Percentiles rank a stretch among this genome's conserved stretches.
Evolutionary conservation across 2,113 vertebrate genomes (phyloP).

Genomic region (Alces alces): DNA sequence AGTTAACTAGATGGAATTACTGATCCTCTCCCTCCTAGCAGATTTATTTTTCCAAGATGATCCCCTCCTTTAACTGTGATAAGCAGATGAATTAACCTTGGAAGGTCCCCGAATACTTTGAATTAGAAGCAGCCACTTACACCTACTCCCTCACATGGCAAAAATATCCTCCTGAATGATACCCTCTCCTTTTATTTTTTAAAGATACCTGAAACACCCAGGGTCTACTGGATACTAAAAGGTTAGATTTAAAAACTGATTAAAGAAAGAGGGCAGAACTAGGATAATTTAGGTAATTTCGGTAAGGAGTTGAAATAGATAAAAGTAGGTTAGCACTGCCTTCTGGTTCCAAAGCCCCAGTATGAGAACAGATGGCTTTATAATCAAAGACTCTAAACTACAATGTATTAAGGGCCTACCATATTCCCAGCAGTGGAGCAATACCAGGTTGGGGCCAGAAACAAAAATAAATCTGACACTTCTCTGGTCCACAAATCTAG

Average conservation of each 20-base stretch:
- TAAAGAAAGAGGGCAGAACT: not conserved
- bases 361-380: conserved; percentile 34
- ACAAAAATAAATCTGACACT: not conserved
- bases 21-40: not conserved
- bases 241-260: not conserved
- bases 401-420: not conserved
- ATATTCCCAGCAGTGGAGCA: not conserved
- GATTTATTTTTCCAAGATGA: conserved; percentile 2
- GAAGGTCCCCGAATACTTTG: not conserved
- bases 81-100: not conserved
- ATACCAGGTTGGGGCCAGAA: not conserved
- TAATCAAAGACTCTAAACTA: conserved; percentile 9
- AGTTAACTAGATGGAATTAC: not conserved
- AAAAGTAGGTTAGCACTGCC: not conserved
- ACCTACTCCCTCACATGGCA: not conserved
- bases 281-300: not conserved
- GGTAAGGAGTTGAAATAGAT: not conserved
- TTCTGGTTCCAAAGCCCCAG: not conserved
- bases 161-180: not conserved
- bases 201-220: not conserved
- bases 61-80: not conserved
- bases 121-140: not conserved
- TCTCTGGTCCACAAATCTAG: not conserved
- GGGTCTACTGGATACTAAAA: not conserved
- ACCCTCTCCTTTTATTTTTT: not conserved